Conservation (phyloP, 2,888 invertebrate species). For the Hydrotaea cyrtoneurina region DNA sequence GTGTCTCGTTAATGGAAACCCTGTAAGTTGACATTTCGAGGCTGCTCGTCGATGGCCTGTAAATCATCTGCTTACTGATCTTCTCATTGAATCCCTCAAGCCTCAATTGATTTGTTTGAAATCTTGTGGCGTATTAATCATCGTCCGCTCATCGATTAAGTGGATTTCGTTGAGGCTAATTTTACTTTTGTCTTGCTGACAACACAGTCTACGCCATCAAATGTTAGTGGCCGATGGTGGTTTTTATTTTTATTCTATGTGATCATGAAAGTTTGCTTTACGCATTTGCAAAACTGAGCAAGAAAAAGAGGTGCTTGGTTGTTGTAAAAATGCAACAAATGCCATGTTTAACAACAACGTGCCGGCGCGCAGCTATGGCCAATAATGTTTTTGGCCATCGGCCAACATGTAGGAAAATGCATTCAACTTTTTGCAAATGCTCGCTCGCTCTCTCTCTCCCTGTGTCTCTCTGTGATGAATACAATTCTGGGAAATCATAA, state of each 20-base stretch:
- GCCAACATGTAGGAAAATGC: not conserved
- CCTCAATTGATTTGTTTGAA: not conserved
- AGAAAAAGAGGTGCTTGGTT: not conserved
- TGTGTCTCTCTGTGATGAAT: not conserved
- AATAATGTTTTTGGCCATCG: not conserved
- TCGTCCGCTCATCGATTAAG: not conserved
- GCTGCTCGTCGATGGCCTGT: not conserved
- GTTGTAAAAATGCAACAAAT: not conserved
- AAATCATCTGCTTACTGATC: not conserved
- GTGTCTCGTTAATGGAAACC: not conserved
- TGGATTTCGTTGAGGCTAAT: not conserved
- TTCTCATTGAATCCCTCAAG: not conserved
- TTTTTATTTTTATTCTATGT: not conserved
- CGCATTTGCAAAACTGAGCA: not conserved
- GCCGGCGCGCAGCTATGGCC: not conserved
- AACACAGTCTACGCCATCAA: not conserved
- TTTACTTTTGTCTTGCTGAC: not conserved
- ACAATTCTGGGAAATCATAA: not conserved
- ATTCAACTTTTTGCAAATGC: too few relatives aligned
- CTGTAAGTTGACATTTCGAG: slow-evolving; percentile 5
- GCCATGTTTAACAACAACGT: not conserved
- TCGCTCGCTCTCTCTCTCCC: too few relatives aligned
- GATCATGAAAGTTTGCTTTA: not conserved
- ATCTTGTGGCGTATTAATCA: not conserved
- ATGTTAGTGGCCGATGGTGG: not conserved